Evolutionary conservation across 2,888 invertebrate species (phyloP).

Genomic region (Yponomeuta sedellus): DNA sequence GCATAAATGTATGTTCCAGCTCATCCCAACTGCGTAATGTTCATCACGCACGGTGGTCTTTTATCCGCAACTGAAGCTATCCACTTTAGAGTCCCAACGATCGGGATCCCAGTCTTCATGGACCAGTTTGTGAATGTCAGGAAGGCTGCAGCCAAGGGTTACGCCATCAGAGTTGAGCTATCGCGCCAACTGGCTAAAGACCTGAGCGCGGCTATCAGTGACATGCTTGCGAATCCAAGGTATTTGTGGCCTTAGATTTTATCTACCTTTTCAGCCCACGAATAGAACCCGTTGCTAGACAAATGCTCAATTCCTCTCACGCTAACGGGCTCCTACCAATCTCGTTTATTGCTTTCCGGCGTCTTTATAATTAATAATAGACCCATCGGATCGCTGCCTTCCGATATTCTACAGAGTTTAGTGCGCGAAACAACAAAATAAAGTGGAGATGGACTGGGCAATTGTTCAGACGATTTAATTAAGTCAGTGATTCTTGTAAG

Average conservation of each 20-base stretch:
- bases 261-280: neutral
- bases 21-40: slow-evolving; percentile 50
- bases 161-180: slow-evolving; percentile 34
- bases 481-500: too few species aligned
- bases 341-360: too few species aligned
- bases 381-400: too few species aligned
- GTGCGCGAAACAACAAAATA: too few species aligned
- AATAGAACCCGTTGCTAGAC: too few species aligned
- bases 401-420: too few species aligned
- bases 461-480: too few species aligned
- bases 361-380: too few species aligned
- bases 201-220: slow-evolving; percentile 33
- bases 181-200: slow-evolving; percentile 30
- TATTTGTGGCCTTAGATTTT: slow-evolving; percentile 17
- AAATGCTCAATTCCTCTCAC: too few species aligned
- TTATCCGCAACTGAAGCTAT: slow-evolving; percentile 48
- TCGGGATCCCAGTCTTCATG: slow-evolving; percentile 50
- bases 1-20: slow-evolving; percentile 32
- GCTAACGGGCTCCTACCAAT: too few species aligned
- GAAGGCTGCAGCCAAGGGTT: slow-evolving; percentile 40
- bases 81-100: slow-evolving; percentile 45
- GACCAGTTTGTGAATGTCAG: slow-evolving; percentile 50
- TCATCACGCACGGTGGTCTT: slow-evolving; percentile 58
- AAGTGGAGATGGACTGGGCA: too few species aligned
- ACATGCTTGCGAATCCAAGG: slow-evolving; percentile 34